Evolutionary conservation across 2,888 invertebrate genomes (phyloP).

Genomic region (Mesorhabditis spiculigera): DNA sequence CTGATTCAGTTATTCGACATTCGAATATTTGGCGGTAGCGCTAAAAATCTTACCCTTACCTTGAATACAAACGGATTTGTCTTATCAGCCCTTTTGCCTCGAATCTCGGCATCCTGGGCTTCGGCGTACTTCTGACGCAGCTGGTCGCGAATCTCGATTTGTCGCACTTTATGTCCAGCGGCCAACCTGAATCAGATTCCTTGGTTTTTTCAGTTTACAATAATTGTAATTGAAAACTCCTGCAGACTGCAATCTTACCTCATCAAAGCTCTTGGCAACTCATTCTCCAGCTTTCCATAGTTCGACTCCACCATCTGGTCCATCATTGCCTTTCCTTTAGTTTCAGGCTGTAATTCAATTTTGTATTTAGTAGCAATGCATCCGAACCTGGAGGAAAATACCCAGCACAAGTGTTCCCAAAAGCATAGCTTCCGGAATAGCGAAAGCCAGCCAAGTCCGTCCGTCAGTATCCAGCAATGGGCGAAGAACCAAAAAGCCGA

Average conservation of each 20-base stretch:
- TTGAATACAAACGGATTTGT: no score
- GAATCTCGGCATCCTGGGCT: conserved; percentile 16
- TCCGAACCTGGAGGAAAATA: conserved; percentile 50
- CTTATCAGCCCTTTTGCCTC: no score
- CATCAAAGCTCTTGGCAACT: conserved; percentile 44
- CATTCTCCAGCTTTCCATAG: conserved; percentile 45
- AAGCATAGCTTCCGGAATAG: conserved; percentile 45
- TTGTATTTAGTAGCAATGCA: conserved; percentile 19
- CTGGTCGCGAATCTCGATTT: conserved; percentile 37
- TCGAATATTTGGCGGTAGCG: no score
- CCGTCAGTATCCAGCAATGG: conserved; percentile 38
- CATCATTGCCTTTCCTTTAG: conserved; percentile 33
- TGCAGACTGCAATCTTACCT: conserved; percentile 20
- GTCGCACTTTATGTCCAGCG: conserved; percentile 47
- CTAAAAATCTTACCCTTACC: no score
- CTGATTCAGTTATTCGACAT: no score
- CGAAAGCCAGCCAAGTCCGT: conserved; percentile 37
- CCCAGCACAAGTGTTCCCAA: conserved; percentile 44
- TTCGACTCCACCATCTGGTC: conserved; percentile 52
- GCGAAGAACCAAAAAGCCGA: conserved; percentile 42
- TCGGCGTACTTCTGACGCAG: conserved; percentile 26
- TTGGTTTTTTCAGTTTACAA: background rate
- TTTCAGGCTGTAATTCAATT: background rate
- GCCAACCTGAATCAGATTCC: conserved; percentile 35
- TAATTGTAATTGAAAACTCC: background rate